phyloP scores from a whole-genome alignment of 2,113 vertebrate species.

The Cryptomyrus ogoouensis region DNA sequence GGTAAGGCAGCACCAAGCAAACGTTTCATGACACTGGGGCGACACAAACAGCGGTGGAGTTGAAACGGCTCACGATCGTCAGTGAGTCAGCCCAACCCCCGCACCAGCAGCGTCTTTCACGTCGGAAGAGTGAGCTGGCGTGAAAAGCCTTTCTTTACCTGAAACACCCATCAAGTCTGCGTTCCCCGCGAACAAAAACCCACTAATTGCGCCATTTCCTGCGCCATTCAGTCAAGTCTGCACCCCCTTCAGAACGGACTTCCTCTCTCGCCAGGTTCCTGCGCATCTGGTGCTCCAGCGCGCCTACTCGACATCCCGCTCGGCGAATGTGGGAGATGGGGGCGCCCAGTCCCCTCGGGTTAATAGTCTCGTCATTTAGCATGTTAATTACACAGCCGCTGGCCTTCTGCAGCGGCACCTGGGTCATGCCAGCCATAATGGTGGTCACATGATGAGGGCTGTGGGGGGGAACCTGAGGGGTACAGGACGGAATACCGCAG shows the following conservation, averaged over 20 bases:
- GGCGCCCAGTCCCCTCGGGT: neutral
- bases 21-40: neutral
- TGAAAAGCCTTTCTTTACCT: neutral
- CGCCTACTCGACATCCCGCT: too few species aligned
- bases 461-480: neutral
- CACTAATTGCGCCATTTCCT: neutral
- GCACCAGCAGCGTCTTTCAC: neutral
- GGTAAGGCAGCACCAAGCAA: neutral
- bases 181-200: neutral
- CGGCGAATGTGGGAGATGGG: neutral
- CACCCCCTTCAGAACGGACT: neutral
- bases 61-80: neutral
- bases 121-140: neutral
- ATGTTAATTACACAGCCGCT: neutral
- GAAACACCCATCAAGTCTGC: neutral
- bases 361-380: neutral
- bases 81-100: neutral
- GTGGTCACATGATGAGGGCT: neutral
- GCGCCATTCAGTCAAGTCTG: neutral
- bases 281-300: neutral
- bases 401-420: neutral
- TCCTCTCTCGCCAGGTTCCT: neutral
- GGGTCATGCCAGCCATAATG: neutral
- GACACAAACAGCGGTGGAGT: neutral
- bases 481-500: neutral